Base-by-base conservation (phyloP, 2,113 vertebrate genomes). In the Cinclus cinclus region DNA sequence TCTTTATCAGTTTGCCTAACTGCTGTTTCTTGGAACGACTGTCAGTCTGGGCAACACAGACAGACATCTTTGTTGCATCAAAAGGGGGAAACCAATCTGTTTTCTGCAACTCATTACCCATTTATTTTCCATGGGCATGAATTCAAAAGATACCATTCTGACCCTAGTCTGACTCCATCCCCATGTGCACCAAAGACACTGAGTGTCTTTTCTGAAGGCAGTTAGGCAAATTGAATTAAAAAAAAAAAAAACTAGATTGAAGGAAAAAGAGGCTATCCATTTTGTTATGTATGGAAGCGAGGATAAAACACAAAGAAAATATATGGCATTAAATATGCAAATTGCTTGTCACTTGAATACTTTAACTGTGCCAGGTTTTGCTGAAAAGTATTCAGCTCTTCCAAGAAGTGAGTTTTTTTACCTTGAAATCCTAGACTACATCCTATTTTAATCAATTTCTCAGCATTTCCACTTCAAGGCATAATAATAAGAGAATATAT, bases 381-480 rank as follows among this genome's bases (percentile, higher is more conserved):
- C 83, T 7, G 16, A 13, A 71, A 64, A 56, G 33, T 44, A 73
- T 79, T 50, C 39, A 39, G 7, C 3, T 55, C 50, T 90, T 94
- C 88, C 39, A 82, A 89, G 39, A 96, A 79, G 7, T 47, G 4
- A 64, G 16, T 1, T 24, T 65, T 87, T 74, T 78, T 70, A 64
- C 84, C 63, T 90, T 91, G 76, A 94, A 93, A 79, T 58, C 64
- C 47, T n/a, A 73, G n/a, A 65, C 24, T 20, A 80, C 70, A 77
- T 74, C n/a, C 79, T 67, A 35, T 37, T 52, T 69, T 14, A 39
- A 83, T 49, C 15, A 31, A n/a, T 85, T 78, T 80, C 59, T 20
- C n/a, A 85, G 7, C 58, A 52, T 79, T 92, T 86, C 67, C 75
- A 88, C 91, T 95, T 75, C 44, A 93, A 93, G 59, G 27, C 46